phyloP scores from a whole-genome alignment of 37 sponge, comb jelly and placozoan genomes.

The Hexactinellida sp. region DNA sequence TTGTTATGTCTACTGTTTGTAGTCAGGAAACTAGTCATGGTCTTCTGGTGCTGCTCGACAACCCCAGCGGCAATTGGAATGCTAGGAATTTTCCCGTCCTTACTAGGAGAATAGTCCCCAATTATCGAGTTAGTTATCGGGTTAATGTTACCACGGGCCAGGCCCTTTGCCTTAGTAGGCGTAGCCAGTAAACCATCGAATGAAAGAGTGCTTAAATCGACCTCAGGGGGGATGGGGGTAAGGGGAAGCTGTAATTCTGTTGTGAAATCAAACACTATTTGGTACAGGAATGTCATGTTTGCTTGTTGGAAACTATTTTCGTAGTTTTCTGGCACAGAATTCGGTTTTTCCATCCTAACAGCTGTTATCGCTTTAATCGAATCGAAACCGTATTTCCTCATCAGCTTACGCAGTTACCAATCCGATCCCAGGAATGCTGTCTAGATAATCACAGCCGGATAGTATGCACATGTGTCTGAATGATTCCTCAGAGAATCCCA shows the following conservation, averaged over 20 bases:
- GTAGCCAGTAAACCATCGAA: conserved; percentile 56
- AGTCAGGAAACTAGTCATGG: not conserved
- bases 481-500: conserved; percentile 49
- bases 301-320: conserved; percentile 48
- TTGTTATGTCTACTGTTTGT: not conserved
- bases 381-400: conserved; percentile 55
- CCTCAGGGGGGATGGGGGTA: conserved; percentile 42
- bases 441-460: conserved; percentile 95
- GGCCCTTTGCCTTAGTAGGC: conserved; percentile 57
- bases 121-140: conserved; percentile 53
- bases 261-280: conserved; percentile 76
- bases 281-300: conserved; percentile 72
- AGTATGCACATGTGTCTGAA: conserved; percentile 95
- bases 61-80: not conserved
- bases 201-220: conserved; percentile 31
- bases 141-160: conserved; percentile 79
- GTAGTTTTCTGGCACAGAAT: conserved; percentile 54
- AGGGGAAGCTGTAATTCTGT: conserved; percentile 46
- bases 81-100: conserved; percentile 14
- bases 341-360: conserved; percentile 35
- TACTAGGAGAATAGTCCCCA: conserved; percentile 56
- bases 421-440: conserved; percentile 78
- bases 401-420: conserved; percentile 73
- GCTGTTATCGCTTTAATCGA: conserved; percentile 45
- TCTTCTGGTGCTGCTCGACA: not conserved